These are phyloP conservation scores for Triops longicaudatus DNA, from an alignment of 1,140 invertebrate species.

Conservation along the genomic window DNA sequence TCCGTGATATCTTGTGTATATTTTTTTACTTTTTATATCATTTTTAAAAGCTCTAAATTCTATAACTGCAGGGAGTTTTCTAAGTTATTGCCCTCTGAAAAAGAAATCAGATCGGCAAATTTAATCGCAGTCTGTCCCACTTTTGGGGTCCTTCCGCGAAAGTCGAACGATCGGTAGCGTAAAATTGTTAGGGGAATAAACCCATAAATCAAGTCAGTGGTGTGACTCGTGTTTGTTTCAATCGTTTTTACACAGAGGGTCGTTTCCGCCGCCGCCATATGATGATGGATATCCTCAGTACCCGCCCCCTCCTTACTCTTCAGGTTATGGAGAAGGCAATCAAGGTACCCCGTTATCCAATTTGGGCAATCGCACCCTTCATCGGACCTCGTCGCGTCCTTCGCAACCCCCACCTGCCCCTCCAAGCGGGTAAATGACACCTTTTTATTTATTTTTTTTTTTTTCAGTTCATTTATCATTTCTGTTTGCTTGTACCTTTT, in stretches of 20 bases:
- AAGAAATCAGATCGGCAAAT: no score
- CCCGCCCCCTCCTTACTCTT: constrained; percentile 30
- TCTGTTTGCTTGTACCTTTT: constrained; percentile 29
- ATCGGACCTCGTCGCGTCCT: constrained; percentile 47
- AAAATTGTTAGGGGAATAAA: no score
- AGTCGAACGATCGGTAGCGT: no score
- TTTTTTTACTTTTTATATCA: no score
- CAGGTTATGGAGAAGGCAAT: constrained; percentile 22
- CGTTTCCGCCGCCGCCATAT: constrained; percentile 25
- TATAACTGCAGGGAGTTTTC: no score
- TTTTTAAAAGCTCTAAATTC: no score
- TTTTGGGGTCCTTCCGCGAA: no score
- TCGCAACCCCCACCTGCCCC: constrained; percentile 77
- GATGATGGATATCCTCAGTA: constrained; percentile 31
- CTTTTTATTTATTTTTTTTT: constrained; percentile 8
- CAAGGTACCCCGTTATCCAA: constrained; percentile 36
- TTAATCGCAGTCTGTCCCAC: no score
- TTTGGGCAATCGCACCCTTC: constrained; percentile 41
- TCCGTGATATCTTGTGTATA: no score
- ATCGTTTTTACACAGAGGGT: not conserved
- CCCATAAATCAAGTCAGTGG: not conserved
- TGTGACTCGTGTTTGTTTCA: not conserved
- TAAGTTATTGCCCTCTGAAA: no score
- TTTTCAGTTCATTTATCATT: no score
- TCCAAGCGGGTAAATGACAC: constrained; percentile 42